Percentiles rank a stretch among this genome's conserved stretches.
Conservation (phyloP, 2,113 vertebrate species). For the Pterocles orientalis region DNA sequence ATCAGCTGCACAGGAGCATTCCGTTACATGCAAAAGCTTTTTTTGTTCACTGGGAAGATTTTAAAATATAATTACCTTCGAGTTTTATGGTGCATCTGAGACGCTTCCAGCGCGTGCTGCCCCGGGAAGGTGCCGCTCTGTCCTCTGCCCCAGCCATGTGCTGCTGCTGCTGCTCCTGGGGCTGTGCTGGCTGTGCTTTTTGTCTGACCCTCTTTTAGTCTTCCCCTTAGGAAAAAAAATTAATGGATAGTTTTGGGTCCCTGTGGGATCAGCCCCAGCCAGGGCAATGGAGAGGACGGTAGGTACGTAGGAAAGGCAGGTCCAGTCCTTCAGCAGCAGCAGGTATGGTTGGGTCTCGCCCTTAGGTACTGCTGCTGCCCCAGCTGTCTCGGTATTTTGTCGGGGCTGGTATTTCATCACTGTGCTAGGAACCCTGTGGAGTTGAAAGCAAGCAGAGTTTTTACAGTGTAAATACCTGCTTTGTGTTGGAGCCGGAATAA, state of each 20-base stretch:
- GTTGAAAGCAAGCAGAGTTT: neutral
- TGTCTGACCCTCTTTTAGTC: neutral
- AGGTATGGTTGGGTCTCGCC: neutral
- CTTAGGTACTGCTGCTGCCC: neutral
- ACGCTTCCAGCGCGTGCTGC: neutral
- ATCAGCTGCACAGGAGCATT: neutral
- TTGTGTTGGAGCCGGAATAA: neutral
- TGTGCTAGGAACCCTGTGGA: neutral
- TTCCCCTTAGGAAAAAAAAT: neutral
- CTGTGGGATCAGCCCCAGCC: neutral
- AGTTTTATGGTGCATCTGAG: neutral
- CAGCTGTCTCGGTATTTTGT: neutral
- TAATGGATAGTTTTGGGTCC: neutral
- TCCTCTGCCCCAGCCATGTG: neutral
- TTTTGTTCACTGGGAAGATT: neutral
- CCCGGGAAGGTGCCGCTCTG: neutral
- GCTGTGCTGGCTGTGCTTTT: neutral
- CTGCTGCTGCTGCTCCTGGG: neutral
- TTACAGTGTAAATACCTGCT: neutral
- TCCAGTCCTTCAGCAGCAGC: neutral
- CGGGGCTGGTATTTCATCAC: rapidly evolving
- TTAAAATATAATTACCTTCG: neutral
- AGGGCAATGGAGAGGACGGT: neutral
- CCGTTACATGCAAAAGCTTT: neutral
- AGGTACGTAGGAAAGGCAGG: neutral